Evolutionary conservation across 92 coral and sea anemone species (phyloP).

Genomic region (Blastomussa wellsi): DNA sequence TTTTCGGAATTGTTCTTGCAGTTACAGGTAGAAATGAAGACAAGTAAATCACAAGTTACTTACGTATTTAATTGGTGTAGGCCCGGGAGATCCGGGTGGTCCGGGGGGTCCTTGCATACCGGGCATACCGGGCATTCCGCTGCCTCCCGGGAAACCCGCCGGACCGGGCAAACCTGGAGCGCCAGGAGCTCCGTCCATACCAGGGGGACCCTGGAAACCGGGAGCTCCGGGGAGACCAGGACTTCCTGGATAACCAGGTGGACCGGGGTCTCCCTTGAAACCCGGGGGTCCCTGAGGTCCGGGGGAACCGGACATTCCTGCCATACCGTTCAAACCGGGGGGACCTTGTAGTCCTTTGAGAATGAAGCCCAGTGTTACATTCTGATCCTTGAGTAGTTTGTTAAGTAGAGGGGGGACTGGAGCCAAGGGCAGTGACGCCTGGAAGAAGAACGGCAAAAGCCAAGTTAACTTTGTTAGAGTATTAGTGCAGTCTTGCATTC

Average conservation of each 20-base stretch:
- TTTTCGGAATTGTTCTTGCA: neutral
- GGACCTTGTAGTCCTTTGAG: slow-evolving; percentile 99
- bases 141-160: slow-evolving; percentile 98
- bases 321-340: slow-evolving; percentile 94
- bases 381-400: slow-evolving; percentile 98
- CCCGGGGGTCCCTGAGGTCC: slow-evolving; percentile 97
- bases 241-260: slow-evolving; percentile 92
- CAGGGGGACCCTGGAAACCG: slow-evolving; percentile 99
- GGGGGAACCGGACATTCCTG: slow-evolving; percentile 97
- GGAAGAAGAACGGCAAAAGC: slow-evolving; percentile 2
- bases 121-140: slow-evolving; percentile 97
- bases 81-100: slow-evolving; percentile 95
- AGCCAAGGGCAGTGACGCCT: slow-evolving; percentile 98
- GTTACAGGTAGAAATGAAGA: neutral
- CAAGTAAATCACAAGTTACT: slow-evolving; percentile 48
- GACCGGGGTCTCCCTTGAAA: slow-evolving; percentile 91
- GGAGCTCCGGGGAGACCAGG: slow-evolving; percentile 96
- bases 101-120: slow-evolving; percentile 94
- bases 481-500: neutral
- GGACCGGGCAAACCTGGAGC: slow-evolving; percentile 98
- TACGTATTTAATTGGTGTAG: slow-evolving; percentile 99
- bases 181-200: slow-evolving; percentile 98
- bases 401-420: slow-evolving; percentile 98
- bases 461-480: neutral
- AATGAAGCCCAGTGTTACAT: slow-evolving; percentile 99